Conservation (phyloP, 2,888 invertebrate genomes). For the Prosopocoilus inquinatus region DNA sequence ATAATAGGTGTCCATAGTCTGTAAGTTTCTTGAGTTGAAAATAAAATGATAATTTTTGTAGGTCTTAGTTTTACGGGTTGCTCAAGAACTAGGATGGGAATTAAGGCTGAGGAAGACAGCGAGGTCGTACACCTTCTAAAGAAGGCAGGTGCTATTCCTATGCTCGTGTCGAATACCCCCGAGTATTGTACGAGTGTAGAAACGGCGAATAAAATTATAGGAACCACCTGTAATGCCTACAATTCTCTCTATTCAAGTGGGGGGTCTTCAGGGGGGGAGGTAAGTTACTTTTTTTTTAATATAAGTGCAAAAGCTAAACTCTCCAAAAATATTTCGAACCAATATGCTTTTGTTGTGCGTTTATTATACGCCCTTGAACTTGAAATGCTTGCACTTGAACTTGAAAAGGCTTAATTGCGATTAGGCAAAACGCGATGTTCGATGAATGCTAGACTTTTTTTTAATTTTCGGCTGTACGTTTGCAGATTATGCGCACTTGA, state of each 20-base stretch:
- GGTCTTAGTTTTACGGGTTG: constrained; percentile 52
- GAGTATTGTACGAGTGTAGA: constrained; percentile 90
- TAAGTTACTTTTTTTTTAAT: constrained; percentile 38
- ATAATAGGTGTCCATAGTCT: no score
- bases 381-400: no score
- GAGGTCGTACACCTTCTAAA: constrained; percentile 61
- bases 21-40: neutral
- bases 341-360: no score
- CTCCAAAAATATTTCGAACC: no score
- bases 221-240: constrained; percentile 82
- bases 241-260: constrained; percentile 71
- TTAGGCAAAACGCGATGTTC: no score
- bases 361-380: no score
- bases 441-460: no score
- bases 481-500: no score
- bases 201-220: constrained; percentile 74
- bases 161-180: constrained; percentile 82
- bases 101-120: constrained; percentile 65
- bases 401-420: no score
- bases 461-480: no score
- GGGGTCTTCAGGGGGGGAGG: constrained; percentile 89
- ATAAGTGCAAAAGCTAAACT: no score
- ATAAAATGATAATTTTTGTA: constrained; percentile 30
- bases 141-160: constrained; percentile 74
- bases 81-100: constrained; percentile 36